A percentile compares a stretch with the other conserved stretches of the same genome.
Conservation (phyloP, 2,113 vertebrate genomes). For the Benitochromis conjunctus region DNA sequence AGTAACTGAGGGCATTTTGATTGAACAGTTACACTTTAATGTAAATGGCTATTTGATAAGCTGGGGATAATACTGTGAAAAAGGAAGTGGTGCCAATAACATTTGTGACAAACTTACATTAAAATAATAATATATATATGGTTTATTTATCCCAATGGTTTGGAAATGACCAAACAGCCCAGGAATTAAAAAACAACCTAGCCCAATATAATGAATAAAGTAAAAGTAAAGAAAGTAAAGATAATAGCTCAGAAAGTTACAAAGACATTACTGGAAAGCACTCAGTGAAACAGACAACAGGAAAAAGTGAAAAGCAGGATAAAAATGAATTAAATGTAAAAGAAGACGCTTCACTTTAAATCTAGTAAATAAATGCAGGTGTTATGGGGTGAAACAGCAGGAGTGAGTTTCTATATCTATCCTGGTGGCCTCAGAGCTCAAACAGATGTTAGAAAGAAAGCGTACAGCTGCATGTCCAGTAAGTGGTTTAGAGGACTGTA, state of each 20-base stretch:
- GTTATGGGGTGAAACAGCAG: background rate
- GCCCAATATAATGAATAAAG: background rate
- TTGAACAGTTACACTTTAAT: background rate
- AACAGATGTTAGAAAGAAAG: background rate
- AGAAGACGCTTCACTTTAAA: background rate
- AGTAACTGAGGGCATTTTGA: background rate
- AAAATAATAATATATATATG: background rate
- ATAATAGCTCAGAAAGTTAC: background rate
- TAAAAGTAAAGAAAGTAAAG: background rate
- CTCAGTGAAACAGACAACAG: background rate
- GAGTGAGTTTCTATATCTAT: background rate
- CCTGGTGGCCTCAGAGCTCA: background rate
- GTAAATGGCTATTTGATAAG: background rate
- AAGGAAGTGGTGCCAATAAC: background rate
- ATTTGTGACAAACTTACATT: background rate
- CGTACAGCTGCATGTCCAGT: background rate
- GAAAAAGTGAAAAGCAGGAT: background rate
- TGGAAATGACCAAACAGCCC: background rate
- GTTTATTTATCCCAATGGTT: background rate
- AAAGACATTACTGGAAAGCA: background rate
- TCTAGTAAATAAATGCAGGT: background rate
- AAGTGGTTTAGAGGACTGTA: background rate
- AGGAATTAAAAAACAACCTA: background rate
- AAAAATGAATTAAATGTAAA: background rate
- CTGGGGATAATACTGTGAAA: background rate